phyloP scores from a whole-genome alignment of 2,888 invertebrate genomes.

The Colletes collaris region DNA sequence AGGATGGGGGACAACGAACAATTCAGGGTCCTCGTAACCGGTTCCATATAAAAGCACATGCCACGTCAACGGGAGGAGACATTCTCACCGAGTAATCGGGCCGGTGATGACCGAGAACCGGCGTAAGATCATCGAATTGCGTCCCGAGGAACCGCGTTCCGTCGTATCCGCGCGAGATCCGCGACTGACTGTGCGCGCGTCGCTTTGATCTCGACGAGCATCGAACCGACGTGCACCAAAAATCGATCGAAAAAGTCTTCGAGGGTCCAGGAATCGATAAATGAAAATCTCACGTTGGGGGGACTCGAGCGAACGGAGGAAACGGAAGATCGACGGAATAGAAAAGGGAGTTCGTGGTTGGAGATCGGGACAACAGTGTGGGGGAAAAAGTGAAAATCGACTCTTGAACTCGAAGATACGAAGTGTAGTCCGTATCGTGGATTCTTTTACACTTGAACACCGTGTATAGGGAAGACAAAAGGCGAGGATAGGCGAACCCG shows the following conservation, averaged over 20 bases:
- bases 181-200: no score
- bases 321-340: no score
- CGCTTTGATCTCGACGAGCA: no score
- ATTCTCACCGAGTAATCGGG: slow-evolving; percentile 64
- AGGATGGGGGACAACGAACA: slow-evolving; percentile 72
- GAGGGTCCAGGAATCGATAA: no score
- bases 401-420: neutral
- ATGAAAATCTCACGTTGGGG: no score
- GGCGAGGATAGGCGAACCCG: neutral
- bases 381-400: neutral
- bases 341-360: no score
- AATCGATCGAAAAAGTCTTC: no score
- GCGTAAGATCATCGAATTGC: slow-evolving; percentile 24
- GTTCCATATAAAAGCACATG: slow-evolving; percentile 79
- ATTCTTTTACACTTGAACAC: neutral
- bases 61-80: slow-evolving; percentile 75
- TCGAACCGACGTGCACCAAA: no score
- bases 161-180: neutral
- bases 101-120: slow-evolving; percentile 35
- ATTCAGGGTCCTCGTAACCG: slow-evolving; percentile 76
- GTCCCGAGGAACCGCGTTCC: neutral
- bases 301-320: no score
- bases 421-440: neutral
- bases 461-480: neutral
- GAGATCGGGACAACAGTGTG: no score